Evolutionary conservation across 1,140 invertebrate genomes (phyloP).

Genomic region (Heliconius melpomene): DNA sequence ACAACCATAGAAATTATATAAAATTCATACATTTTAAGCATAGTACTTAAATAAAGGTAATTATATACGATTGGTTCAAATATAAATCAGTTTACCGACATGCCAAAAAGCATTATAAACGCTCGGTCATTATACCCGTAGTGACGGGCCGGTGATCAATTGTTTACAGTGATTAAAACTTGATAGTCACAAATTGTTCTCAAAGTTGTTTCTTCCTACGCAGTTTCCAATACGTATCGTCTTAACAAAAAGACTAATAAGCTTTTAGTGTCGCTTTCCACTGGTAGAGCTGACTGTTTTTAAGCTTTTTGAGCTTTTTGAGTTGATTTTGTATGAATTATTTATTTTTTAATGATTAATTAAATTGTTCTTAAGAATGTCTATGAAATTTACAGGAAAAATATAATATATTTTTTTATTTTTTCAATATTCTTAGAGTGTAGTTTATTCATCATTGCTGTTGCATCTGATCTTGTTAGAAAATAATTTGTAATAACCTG

Average conservation of each 20-base stretch:
- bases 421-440: no score
- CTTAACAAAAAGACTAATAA: constrained; percentile 31
- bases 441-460: no score
- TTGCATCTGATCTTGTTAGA: no score
- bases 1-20: background rate
- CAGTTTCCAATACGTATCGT: constrained; percentile 36
- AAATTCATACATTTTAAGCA: background rate
- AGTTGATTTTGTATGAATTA: background rate
- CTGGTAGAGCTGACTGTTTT: background rate
- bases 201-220: constrained; percentile 46
- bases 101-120: constrained; percentile 27
- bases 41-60: background rate
- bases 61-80: constrained; percentile 11
- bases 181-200: constrained; percentile 50
- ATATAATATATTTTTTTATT: no score
- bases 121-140: constrained; percentile 12
- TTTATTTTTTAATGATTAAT: no score
- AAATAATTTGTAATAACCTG: no score
- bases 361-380: no score
- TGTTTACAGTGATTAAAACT: constrained; percentile 47
- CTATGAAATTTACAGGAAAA: no score
- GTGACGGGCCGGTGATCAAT: constrained; percentile 41
- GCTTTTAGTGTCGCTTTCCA: constrained; percentile 13
- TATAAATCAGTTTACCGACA: constrained; percentile 25
- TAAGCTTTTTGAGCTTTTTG: background rate